Percentiles rank a stretch among this genome's conserved stretches.
Conservation (phyloP, 2,888 invertebrate species). For the Ochropleura plecta region DNA sequence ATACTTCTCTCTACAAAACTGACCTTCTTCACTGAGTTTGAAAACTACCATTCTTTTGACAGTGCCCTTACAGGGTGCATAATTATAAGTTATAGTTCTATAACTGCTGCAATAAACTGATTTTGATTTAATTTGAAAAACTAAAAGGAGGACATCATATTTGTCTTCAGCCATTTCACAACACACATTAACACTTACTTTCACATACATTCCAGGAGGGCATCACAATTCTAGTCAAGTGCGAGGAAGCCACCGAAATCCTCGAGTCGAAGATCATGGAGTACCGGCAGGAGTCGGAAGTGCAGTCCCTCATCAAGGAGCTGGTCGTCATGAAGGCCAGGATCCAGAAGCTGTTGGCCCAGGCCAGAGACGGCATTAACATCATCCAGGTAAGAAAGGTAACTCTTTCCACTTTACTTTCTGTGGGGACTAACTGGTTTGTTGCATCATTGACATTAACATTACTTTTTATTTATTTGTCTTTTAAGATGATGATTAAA, state of each 20-base stretch:
- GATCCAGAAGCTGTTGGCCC: constrained; percentile 92
- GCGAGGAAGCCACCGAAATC: constrained; percentile 92
- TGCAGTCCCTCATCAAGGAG: constrained; percentile 89
- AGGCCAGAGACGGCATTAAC: constrained; percentile 92
- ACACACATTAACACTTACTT: neutral
- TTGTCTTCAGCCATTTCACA: neutral
- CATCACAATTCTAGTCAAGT: constrained; percentile 92
- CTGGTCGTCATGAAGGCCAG: constrained; percentile 91
- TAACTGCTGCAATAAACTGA: neutral
- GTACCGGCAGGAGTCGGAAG: constrained; percentile 92
- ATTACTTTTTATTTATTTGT: neutral
- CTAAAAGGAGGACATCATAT: neutral
- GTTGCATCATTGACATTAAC: constrained; percentile 16
- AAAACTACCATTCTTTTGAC: neutral
- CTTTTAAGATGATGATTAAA: neutral
- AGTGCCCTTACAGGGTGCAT: neutral
- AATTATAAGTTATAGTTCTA: neutral
- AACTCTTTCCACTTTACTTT: constrained; percentile 63
- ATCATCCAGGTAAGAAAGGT: constrained; percentile 90
- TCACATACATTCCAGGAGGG: constrained; percentile 91
- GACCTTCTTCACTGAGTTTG: neutral
- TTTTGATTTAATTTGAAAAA: neutral
- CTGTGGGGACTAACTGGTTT: constrained; percentile 32
- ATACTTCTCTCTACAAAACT: neutral
- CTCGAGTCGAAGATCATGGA: constrained; percentile 92